Base-by-base conservation (phyloP, 2,888 invertebrate species). In the Pandemis corylana region DNA sequence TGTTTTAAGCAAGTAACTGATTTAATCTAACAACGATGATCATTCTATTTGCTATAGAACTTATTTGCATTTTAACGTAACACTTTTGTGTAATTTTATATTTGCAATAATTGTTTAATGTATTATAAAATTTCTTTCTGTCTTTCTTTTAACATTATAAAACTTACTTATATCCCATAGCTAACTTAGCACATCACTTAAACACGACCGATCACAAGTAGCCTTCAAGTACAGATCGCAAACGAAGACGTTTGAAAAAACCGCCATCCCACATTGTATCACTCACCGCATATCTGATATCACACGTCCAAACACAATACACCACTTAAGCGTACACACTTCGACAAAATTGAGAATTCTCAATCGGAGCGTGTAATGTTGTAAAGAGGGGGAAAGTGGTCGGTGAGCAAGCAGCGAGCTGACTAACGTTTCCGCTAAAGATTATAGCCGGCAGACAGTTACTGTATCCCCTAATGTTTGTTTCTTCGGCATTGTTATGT, bases 311-410 rank as follows among this genome's bases (percentile, higher is more conserved):
- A 74, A 66, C 74, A 74, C 65, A 74, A 74, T 66, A 74, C 66
- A 66, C 74, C 70, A 51, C 70, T 74, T 49, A 51, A 15, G 13
- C 28, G 61, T 59, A 41, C 44, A 65, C 66, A 66, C 61, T 53
- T 51, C 59, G 51, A 70, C 42, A 51, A 74, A 12, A 66, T 70
- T 65, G 69, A 62, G 69, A 65, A 66, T 74, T 74, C 74, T 70
- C 53, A 74, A 74, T 70, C 74, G 61, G 61, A 70, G 65, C 74
- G 74, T 70, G 36, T 74, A 74, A 69, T 70, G 44, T 36, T 2
- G 66, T n/a, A 53, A 74, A 70, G 74, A 70, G 70, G 74, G 74
- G 74, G 74, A 74, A 74, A 74, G 74, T 74, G 74, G 72, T 67
- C 15, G 15, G 65, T 20, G 42, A 56, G 41, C 49, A 28, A 36